phyloP scores from a whole-genome alignment of 2,888 invertebrate genomes.

The Acrobasis suavella region DNA sequence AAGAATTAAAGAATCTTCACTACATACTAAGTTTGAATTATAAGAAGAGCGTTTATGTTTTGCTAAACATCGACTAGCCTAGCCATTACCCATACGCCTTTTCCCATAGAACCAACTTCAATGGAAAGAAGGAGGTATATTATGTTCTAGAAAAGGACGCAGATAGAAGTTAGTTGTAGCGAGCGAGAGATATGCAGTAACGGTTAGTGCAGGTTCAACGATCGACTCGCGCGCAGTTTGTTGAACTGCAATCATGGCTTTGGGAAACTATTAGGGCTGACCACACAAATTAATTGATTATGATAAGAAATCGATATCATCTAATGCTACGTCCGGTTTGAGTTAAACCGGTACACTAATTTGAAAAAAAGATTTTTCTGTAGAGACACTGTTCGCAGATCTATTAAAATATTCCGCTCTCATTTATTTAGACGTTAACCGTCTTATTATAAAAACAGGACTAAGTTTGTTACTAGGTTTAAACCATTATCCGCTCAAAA shows the following conservation, averaged over 20 bases:
- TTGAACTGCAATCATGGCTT: constrained; percentile 80
- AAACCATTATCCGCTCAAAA: too few species aligned
- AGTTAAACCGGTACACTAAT: too few species aligned
- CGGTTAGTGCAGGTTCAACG: constrained; percentile 77
- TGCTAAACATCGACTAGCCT: constrained; percentile 23
- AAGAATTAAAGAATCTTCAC: too few species aligned
- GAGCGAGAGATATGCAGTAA: constrained; percentile 59
- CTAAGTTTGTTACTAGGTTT: too few species aligned
- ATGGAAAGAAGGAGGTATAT: constrained; percentile 61
- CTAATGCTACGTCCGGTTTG: too few species aligned
- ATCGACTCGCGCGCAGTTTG: constrained; percentile 79
- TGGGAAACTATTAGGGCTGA: constrained; percentile 74
- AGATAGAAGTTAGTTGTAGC: constrained; percentile 29
- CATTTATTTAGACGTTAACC: too few species aligned
- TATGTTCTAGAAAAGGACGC: constrained; percentile 54
- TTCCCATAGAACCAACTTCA: constrained; percentile 57
- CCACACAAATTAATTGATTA: constrained; percentile 14
- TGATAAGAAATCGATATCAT: neutral
- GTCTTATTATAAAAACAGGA: too few species aligned
- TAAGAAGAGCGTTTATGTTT: neutral
- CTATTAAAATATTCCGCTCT: too few species aligned
- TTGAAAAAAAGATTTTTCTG: too few species aligned
- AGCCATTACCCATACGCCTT: constrained; percentile 30
- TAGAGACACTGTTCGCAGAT: too few species aligned
- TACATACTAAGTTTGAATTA: too few species aligned